Conservation (phyloP, 2,797 vertebrate genomes). For the Centropyge bicolor region DNA sequence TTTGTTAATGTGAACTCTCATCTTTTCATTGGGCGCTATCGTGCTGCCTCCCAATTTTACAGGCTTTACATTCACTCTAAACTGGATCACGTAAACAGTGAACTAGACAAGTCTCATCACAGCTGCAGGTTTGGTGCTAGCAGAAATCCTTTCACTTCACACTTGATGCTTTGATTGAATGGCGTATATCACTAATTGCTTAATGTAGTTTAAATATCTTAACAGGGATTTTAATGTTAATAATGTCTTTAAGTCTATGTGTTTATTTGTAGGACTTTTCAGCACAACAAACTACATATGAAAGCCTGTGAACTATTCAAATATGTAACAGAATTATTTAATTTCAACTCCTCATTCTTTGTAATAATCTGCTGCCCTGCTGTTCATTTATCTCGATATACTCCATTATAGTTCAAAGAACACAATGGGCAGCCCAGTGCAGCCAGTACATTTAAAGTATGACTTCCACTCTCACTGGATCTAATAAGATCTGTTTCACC, state of each 20-base stretch:
- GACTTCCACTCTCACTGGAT: constrained; percentile 48
- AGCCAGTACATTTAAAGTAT: constrained; percentile 45
- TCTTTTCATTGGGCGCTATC: too few species aligned
- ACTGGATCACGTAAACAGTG: background rate
- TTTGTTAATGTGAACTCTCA: too few species aligned
- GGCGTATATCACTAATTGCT: background rate
- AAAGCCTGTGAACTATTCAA: background rate
- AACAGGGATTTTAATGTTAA: background rate
- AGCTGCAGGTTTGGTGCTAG: too few species aligned
- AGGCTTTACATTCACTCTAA: background rate
- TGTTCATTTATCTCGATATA: constrained; percentile 25
- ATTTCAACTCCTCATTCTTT: background rate
- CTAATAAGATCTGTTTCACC: constrained; percentile 66
- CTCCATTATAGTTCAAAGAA: constrained; percentile 18
- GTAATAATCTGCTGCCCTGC: background rate
- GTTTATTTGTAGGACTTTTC: background rate
- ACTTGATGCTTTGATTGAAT: background rate
- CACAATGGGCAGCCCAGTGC: constrained; percentile 46
- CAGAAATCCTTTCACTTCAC: background rate
- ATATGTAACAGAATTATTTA: constrained; percentile 15
- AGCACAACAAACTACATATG: background rate
- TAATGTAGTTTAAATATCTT: background rate
- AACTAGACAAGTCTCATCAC: background rate
- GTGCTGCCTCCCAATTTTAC: background rate
- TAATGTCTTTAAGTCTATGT: background rate